Base-by-base conservation (phyloP, 2,888 invertebrate genomes). In the Matsumyia berberina region DNA sequence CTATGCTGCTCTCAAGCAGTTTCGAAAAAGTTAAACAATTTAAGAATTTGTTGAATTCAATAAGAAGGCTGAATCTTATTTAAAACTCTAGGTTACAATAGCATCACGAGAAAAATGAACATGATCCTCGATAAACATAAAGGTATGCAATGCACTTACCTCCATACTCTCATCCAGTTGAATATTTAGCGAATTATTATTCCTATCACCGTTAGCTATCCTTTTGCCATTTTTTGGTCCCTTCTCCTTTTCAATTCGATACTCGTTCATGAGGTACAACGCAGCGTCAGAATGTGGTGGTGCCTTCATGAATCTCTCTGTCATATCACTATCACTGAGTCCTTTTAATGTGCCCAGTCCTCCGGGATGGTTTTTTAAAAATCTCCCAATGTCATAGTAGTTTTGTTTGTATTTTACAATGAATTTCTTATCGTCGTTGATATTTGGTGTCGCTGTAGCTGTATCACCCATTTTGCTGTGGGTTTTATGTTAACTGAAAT, bases 291-390 rank as follows among this genome's bases (percentile, higher is more conserved):
- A 92, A 86, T 92, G 92, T 37, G 90, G 90, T 7, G 91, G 92
- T 0, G 89, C 90, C 49, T 88, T 90, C 77, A 89, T 79, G 64
- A 92, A 91, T 35, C 90, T 89, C 1, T 86, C 64, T 17, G 91
- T 91, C 87, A 92, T 92, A 82, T 91, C 90, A 11, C 85, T 49
- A 74, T 89, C 87, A 31, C 88, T 88, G 1, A 91, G 87, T 1
- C 90, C 90, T 33, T 93, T 92, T 0, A 96, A 90, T 0, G 94
- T 94, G 87, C 94, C 94, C 0, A 93, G 90, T 0, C 96, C 96
- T 0, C 96, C 96, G 0, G 96, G 96, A 90, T 96, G 96, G 87
- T 95, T 94, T 64, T 93, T 93, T 62, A 95, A 88, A 88, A 96
- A 96, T 37, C 92, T 90, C 55, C 93, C 92, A 67, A 96, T 92